Evolutionary conservation across 1,140 invertebrate genomes (phyloP).

Genomic region (Zaprionus inermis): DNA sequence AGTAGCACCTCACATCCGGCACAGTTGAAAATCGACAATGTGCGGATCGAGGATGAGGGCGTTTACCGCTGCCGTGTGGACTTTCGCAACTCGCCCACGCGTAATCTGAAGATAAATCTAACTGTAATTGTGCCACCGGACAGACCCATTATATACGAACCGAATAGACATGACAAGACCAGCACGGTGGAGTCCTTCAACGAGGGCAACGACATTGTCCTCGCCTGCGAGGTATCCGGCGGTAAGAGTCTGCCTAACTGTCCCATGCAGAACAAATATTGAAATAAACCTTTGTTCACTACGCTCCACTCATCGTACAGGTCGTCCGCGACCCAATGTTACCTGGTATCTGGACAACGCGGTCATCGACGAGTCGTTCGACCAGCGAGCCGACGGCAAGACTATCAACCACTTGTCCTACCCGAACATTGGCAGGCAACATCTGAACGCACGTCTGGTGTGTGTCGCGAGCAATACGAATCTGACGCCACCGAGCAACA

Average conservation of each 20-base stretch:
- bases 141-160: constrained; percentile 93
- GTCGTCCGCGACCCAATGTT: constrained; percentile 90
- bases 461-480: constrained; percentile 95
- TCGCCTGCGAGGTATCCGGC: constrained; percentile 94
- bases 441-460: constrained; percentile 90
- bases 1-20: constrained; percentile 88
- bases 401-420: constrained; percentile 92
- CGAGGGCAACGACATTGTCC: constrained; percentile 92
- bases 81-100: constrained; percentile 93
- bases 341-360: constrained; percentile 93
- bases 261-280: background rate
- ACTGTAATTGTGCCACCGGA: constrained; percentile 94
- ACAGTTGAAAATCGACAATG: constrained; percentile 89
- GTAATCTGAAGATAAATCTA: constrained; percentile 93
- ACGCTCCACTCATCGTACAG: constrained; percentile 84
- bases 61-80: constrained; percentile 94
- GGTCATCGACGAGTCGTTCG: constrained; percentile 92
- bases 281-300: background rate
- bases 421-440: constrained; percentile 89
- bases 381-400: constrained; percentile 88
- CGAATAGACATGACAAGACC: constrained; percentile 90
- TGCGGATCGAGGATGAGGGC: constrained; percentile 90
- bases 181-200: constrained; percentile 93
- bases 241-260: constrained; percentile 87
- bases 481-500: constrained; percentile 89